Percentiles rank a stretch among this genome's conserved stretches.
These are phyloP conservation scores for Yponomeuta sedellus DNA, from an alignment of 2,888 invertebrate species.

Conservation along the genomic window DNA sequence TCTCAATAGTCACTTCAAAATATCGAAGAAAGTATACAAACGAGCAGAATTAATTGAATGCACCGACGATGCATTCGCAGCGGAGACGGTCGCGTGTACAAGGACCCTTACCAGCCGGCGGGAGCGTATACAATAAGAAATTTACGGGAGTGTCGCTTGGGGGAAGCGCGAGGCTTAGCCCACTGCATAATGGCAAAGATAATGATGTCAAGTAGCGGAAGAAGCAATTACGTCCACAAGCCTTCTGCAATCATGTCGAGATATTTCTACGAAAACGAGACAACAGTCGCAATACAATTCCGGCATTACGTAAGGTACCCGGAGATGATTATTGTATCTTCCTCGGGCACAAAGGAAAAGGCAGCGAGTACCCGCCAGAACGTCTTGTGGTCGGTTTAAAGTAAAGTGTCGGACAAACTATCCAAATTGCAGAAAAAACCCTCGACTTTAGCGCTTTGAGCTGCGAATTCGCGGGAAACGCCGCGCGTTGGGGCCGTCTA, in stretches of 20 bases:
- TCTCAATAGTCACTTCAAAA: not conserved
- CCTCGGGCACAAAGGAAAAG: constrained; percentile 24
- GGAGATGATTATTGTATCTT: constrained; percentile 41
- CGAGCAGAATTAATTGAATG: not conserved
- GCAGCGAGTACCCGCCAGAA: constrained; percentile 2
- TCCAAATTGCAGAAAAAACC: constrained; percentile 21
- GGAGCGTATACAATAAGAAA: constrained; percentile 34
- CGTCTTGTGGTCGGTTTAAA: constrained; percentile 20
- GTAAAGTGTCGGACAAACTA: constrained; percentile 11
- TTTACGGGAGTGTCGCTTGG: constrained; percentile 28
- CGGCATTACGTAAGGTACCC: constrained; percentile 42
- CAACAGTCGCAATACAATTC: constrained; percentile 27
- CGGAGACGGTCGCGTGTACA: constrained; percentile 19
- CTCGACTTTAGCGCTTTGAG: constrained; percentile 39
- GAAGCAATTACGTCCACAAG: constrained; percentile 63
- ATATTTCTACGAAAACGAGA: constrained; percentile 45
- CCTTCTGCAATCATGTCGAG: constrained; percentile 50
- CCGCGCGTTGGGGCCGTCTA: not conserved
- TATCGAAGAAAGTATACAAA: not conserved
- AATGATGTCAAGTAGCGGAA: constrained; percentile 67
- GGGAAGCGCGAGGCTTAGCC: constrained; percentile 37
- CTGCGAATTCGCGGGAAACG: not conserved
- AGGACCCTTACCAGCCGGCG: not conserved
- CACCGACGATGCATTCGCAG: not conserved
- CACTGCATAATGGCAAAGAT: constrained; percentile 64